Evolutionary conservation across 1,140 invertebrate genomes (phyloP).

Genomic region (Drosophila tropicalis): DNA sequence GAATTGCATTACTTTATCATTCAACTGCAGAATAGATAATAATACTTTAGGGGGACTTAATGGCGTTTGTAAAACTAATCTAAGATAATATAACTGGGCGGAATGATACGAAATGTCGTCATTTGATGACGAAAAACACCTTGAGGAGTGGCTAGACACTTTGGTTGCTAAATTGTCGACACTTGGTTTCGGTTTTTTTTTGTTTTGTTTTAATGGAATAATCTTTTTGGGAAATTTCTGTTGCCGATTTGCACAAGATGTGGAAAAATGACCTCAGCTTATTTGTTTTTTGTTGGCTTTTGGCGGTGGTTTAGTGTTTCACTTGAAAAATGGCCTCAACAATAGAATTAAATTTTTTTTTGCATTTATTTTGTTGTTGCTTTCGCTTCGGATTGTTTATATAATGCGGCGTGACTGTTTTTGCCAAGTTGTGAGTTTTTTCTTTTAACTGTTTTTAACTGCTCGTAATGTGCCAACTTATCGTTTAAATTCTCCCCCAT

Average conservation of each 20-base stretch:
- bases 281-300: conserved; percentile 21
- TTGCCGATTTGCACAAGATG: conserved; percentile 50
- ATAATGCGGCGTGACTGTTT: conserved; percentile 67
- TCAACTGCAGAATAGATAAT: no score
- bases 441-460: conserved; percentile 32
- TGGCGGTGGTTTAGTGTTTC: conserved; percentile 41
- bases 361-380: conserved; percentile 18
- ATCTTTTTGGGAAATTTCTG: conserved; percentile 23
- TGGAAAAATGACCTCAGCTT: conserved; percentile 68
- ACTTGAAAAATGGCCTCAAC: conserved; percentile 57
- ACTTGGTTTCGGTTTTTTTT: conserved; percentile 27
- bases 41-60: no score
- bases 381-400: conserved; percentile 41
- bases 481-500: neutral
- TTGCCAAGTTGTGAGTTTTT: conserved; percentile 64
- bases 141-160: conserved; percentile 38
- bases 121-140: no score
- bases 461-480: conserved; percentile 21
- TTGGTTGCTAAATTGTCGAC: conserved; percentile 6
- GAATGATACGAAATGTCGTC: no score
- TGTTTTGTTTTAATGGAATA: conserved; percentile 7
- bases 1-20: no score
- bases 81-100: no score
- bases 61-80: no score
- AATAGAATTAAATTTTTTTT: conserved; percentile 31